These are phyloP conservation scores for Uria aalge DNA, from an alignment of 2,113 vertebrate genomes.

Conservation along the genomic window DNA sequence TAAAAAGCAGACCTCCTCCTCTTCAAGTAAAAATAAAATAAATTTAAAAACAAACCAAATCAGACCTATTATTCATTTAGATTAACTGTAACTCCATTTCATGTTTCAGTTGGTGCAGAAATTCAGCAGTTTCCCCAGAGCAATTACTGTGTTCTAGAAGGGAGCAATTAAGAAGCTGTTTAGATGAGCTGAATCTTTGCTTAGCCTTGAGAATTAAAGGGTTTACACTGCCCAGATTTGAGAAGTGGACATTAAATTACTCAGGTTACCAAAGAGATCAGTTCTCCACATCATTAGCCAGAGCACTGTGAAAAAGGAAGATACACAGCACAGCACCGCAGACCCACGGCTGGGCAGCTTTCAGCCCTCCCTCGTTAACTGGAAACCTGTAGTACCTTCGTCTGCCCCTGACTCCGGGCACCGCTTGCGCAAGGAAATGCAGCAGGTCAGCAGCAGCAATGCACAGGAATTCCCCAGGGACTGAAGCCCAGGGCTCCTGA, in stretches of 20 bases:
- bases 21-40: not conserved
- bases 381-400: not conserved
- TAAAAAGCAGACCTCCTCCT: not conserved
- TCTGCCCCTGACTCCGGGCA: not conserved
- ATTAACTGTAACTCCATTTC: not conserved
- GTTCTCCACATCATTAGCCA: not conserved
- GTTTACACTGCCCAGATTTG: not conserved
- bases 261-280: not conserved
- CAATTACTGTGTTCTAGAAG: not conserved
- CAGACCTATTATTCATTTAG: not conserved
- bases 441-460: not conserved
- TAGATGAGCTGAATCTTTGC: not conserved
- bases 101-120: not conserved
- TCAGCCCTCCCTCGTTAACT: not conserved
- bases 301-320: not conserved
- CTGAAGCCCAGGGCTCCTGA: not conserved
- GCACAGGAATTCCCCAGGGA: not conserved
- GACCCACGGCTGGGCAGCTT: not conserved
- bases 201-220: not conserved
- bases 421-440: not conserved
- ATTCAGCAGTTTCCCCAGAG: not conserved
- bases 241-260: not conserved
- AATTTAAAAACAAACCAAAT: not conserved
- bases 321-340: not conserved
- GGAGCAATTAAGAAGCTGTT: not conserved